Evolutionary conservation across 2,888 invertebrate genomes (phyloP), one percentile per base, ranked within the genome.

Genomic region (Heliconius ethilla): DNA sequence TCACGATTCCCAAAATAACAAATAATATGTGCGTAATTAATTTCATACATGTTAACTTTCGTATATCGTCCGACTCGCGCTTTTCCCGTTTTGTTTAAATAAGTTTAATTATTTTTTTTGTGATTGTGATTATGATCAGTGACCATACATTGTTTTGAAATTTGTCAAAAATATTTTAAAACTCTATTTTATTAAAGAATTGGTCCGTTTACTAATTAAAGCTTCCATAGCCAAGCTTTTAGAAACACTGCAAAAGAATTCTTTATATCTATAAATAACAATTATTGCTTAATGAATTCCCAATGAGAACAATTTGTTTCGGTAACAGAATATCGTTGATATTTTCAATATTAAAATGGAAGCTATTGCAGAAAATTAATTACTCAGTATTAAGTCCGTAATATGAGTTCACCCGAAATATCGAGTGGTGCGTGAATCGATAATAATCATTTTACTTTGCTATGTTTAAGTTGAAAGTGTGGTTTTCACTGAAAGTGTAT

Each of bases 361-460:
- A 79, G 74, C 76, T 59, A 75, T 77, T 81, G 75, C 70, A 78
- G 77, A 74, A 79, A 81, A 81, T 81, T 81, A 75, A 81, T 81
- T 78, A 79, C 78, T 76, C 75, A 69, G 76, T 75, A 80, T 80
- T 79, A 80, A 78, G 55, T 75, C 65, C 55, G 76, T 76, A 72
- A 78, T 78, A 76, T 73, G 73, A 77, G 62, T 78, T 72, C 70
- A 70, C 59, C 22, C 73, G 62, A 70, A 77, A 77, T 77, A 80
- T 77, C 72, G 79, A 79, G 70, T 74, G 74, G 40, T 77, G 55
- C 51, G 77, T 63, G 22, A 75, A 45, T 63, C 77, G 69, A 75
- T 78, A 45, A 78, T 75, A 40, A 66, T 45, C 40, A 74, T 62
- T 63, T 45, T 15, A 45, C 72, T 59, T 59, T 59, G 59, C 59